Evolutionary conservation across 2,888 invertebrate species (phyloP), one percentile per base, ranked within the genome.

Genomic region (Megastigmus dorsalis): DNA sequence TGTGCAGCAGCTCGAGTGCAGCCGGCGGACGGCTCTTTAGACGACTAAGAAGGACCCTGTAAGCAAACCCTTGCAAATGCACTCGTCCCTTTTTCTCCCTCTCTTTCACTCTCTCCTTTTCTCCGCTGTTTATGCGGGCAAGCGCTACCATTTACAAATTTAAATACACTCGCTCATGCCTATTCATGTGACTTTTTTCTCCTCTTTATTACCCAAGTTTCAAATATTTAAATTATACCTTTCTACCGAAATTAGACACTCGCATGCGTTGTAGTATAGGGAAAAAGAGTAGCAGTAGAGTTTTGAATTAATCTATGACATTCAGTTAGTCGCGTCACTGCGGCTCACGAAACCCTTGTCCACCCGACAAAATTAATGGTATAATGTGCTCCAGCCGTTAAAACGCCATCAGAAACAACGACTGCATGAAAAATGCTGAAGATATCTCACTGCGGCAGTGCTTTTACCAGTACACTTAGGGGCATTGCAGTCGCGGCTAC

Each of bases 101-200:
- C 65, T 23, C 54, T 52, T 28, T 20, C 30, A 30, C n/a, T 28
- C 66, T 54, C 4, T 26, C 50, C 9, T 9, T 13, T 38, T 26
- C 10, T 43, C 28, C 20, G 3, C 62, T 6, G 52, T 38, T 20
- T 26, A 3, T 15, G 20, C 23, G 20, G 23, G 50, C 48, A 59
- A 59, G 26, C 41, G 50, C 63, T 6, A 60, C 36, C 63, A 28
- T 63, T 71, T 71, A 55, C 63, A 48, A 63, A 71, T 71, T 63
- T 63, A 55, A 71, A 71, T 71, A 54, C 71, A 71, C 55, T 63
- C 30, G 43, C 54, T 63, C 60, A 62, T 71, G 45, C 62, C 63
- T 71, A 62, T 63, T 63, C 62, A 62, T 63, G n/a, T 33, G 15
- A 33, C 26, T 43, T 50, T 59, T 48, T 9, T 30, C 18, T 36